A percentile compares a stretch with the other conserved stretches of the same genome.
Conservation (phyloP, 2,113 vertebrate genomes). For the Piprites chloris region DNA sequence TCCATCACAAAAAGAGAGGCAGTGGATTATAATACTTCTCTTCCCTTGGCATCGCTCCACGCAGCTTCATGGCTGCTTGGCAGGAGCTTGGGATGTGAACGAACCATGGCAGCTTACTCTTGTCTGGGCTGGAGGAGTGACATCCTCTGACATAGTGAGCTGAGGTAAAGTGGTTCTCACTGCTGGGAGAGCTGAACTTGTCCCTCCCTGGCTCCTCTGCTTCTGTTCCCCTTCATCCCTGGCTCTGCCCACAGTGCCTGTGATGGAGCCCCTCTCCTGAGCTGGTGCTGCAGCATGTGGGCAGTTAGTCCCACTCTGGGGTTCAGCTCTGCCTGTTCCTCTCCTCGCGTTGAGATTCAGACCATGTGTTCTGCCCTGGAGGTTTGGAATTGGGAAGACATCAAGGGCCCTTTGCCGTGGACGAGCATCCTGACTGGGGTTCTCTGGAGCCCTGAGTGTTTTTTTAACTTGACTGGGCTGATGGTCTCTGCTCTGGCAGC, state of each 20-base stretch:
- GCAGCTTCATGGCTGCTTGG: background rate
- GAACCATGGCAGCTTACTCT: background rate
- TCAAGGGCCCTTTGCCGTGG: accelerated
- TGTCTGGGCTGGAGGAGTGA: background rate
- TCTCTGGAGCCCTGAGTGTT: background rate
- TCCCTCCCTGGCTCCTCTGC: background rate
- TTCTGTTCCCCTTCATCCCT: background rate
- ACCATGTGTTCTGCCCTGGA: background rate
- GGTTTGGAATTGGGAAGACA: background rate
- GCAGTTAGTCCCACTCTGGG: background rate
- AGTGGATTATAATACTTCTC: background rate
- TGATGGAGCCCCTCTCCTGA: background rate
- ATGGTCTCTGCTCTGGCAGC: background rate
- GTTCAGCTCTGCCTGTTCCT: background rate
- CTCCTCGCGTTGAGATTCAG: background rate
- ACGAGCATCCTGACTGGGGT: background rate
- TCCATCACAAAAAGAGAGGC: background rate
- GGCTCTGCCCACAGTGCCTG: accelerated
- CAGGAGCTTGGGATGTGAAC: background rate
- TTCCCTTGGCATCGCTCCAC: background rate
- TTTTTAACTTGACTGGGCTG: background rate
- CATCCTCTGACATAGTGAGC: background rate
- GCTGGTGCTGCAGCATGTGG: background rate
- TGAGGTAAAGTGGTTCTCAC: background rate
- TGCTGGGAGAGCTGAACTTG: background rate